Evolutionary conservation across 2,888 invertebrate species (phyloP).

Genomic region (Anagyrus pseudococci): DNA sequence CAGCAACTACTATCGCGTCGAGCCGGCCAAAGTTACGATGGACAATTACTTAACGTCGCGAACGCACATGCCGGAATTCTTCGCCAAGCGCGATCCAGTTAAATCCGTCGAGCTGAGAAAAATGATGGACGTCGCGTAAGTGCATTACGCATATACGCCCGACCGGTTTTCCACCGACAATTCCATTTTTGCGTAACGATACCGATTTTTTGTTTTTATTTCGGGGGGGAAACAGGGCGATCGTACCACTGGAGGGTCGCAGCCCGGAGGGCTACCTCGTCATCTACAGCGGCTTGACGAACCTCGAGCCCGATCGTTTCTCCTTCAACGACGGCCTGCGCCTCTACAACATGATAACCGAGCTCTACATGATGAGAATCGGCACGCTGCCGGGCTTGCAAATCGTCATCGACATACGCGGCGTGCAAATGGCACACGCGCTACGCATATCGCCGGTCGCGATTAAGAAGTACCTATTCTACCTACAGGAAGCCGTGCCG

Average conservation of each 20-base stretch:
- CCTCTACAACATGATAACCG: constrained; percentile 66
- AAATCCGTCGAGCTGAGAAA: constrained; percentile 61
- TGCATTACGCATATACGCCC: no score
- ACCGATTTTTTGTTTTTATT: no score
- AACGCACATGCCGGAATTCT: constrained; percentile 66
- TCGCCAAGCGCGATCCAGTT: constrained; percentile 61
- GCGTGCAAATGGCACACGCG: constrained; percentile 69
- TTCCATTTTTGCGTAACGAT: no score
- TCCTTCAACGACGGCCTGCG: constrained; percentile 64
- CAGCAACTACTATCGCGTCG: constrained; percentile 73
- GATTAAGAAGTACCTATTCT: constrained; percentile 72
- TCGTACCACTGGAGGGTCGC: constrained; percentile 59
- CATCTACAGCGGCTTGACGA: constrained; percentile 65
- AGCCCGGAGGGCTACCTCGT: constrained; percentile 68
- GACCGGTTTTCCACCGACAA: no score
- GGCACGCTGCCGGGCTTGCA: constrained; percentile 70
- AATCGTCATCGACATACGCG: constrained; percentile 69
- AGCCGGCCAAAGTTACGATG: constrained; percentile 73
- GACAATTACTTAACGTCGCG: constrained; percentile 74
- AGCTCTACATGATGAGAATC: constrained; percentile 64
- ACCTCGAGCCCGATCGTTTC: constrained; percentile 68
- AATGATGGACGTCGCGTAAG: constrained; percentile 65
- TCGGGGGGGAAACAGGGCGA: no score
- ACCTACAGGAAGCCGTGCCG: constrained; percentile 74
- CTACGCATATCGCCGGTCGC: constrained; percentile 68